phyloP scores from a whole-genome alignment of 2,113 vertebrate species.

The Dasypus novemcinctus region DNA sequence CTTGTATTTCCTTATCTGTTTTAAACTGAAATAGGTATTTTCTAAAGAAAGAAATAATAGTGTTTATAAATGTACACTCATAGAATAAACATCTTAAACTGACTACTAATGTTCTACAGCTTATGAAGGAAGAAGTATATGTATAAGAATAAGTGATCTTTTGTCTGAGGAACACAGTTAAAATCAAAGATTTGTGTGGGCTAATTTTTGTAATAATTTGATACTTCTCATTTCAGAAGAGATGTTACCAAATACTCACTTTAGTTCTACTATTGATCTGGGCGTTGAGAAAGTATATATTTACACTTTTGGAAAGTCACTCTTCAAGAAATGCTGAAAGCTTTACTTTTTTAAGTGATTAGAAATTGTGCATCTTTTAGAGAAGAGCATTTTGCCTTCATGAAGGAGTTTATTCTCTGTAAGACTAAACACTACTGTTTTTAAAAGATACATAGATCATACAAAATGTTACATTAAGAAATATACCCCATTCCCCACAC shows the following conservation, averaged over 20 bases:
- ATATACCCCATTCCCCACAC: too few relatives aligned
- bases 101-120: not conserved
- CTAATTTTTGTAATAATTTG: not conserved
- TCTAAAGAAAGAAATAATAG: slow-evolving; percentile 37
- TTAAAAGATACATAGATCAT: too few relatives aligned
- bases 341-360: not conserved
- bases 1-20: slow-evolving; percentile 5
- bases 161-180: slow-evolving; percentile 1
- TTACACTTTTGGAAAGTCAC: not conserved
- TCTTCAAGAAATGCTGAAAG: not conserved
- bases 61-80: slow-evolving; percentile 11
- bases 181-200: not conserved
- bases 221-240: slow-evolving; percentile 22
- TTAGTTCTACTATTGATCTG: not conserved
- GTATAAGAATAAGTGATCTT: slow-evolving; percentile 10
- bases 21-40: slow-evolving; percentile 39
- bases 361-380: not conserved
- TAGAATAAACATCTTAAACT: slow-evolving; percentile 6
- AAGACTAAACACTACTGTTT: not conserved
- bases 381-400: not conserved
- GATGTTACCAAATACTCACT: not conserved
- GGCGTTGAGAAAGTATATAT: not conserved
- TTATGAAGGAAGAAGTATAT: slow-evolving; percentile 6
- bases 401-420: not conserved
- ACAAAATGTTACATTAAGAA: too few relatives aligned